Percentiles rank a stretch among this genome's conserved stretches.
phyloP scores from a whole-genome alignment of 2,888 invertebrate genomes.

The Lochmaea crataegi region DNA sequence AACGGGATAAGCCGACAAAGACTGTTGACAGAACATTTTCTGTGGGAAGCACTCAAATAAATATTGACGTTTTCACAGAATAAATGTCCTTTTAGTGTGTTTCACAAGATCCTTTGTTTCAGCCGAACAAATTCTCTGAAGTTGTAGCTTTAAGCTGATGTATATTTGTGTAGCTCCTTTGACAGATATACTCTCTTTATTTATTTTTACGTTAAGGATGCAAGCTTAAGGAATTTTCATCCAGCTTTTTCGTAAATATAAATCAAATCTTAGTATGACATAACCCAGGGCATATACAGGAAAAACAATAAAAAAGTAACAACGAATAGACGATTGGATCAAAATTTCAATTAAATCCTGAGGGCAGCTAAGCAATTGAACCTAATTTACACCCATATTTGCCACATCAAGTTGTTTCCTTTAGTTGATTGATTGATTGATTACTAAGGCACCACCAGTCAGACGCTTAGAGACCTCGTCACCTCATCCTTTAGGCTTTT shows the following conservation, averaged over 20 bases:
- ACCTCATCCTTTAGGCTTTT: too few relatives aligned
- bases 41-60: slow-evolving; percentile 30
- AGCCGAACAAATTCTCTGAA: slow-evolving; percentile 39
- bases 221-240: slow-evolving; percentile 10
- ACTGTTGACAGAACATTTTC: slow-evolving; percentile 16
- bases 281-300: neutral
- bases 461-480: too few relatives aligned
- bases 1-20: slow-evolving; percentile 10
- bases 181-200: slow-evolving; percentile 46
- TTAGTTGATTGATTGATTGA: too few relatives aligned
- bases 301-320: neutral
- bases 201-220: slow-evolving; percentile 42
- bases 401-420: too few relatives aligned
- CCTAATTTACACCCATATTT: too few relatives aligned
- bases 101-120: slow-evolving; percentile 38
- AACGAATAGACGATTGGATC: neutral
- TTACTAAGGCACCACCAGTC: too few relatives aligned
- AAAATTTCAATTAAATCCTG: neutral
- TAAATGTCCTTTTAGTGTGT: slow-evolving; percentile 33
- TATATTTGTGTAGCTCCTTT: slow-evolving; percentile 48
- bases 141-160: slow-evolving; percentile 50
- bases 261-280: slow-evolving; percentile 9
- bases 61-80: slow-evolving; percentile 38
- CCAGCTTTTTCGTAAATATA: neutral
- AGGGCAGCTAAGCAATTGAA: too few relatives aligned